phyloP scores from a whole-genome alignment of 2,113 vertebrate genomes.

The cat (Felis catus) region F.catus_Fca126_mat1.0 CM031422.1:17099501-17100000 shows the following conservation, averaged over 20 bases:
- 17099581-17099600: slow-evolving; percentile 96
- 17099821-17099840: background rate
- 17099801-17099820: slow-evolving; percentile 92
- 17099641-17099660: slow-evolving; percentile 96
- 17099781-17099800: slow-evolving; percentile 97
- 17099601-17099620: slow-evolving; percentile 99
- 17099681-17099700: slow-evolving; percentile 96
- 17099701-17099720: slow-evolving; percentile 96
- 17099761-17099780: slow-evolving; percentile 91
- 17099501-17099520: slow-evolving; percentile 97
- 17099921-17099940: background rate
- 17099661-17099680: slow-evolving; percentile 95
- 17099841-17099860: background rate
- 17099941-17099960: slow-evolving; percentile 7
- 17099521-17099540: slow-evolving; percentile 97
- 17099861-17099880: slow-evolving; percentile 63
- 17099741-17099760: slow-evolving; percentile 96
- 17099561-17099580: slow-evolving; percentile 96
- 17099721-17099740: slow-evolving; percentile 97
- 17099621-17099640: slow-evolving; percentile 97
- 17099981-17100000: background rate
- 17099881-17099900: background rate
- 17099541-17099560: slow-evolving; percentile 98
- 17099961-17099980: background rate
- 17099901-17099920: background rate